These are phyloP conservation scores for Ferdinandea cuprea DNA, from an alignment of 2,888 invertebrate species.

Conservation along the genomic window DNA sequence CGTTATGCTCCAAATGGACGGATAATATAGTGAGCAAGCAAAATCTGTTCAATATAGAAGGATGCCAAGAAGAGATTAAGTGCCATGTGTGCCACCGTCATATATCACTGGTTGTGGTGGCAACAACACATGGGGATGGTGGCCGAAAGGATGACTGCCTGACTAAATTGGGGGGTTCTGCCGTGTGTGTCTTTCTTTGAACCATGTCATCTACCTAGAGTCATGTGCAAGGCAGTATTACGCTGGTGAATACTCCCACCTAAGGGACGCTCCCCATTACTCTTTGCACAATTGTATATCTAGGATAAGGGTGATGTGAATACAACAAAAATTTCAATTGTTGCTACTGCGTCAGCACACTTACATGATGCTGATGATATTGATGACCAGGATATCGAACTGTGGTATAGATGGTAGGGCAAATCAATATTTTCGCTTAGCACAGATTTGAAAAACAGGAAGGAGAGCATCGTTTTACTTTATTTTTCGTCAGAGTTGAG, in stretches of 20 bases:
- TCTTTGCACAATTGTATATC: slow-evolving; percentile 30
- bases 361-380: slow-evolving; percentile 63
- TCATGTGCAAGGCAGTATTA: slow-evolving; percentile 60
- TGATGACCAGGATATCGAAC: slow-evolving; percentile 57
- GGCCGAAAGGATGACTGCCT: slow-evolving; percentile 7
- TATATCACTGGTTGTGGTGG: slow-evolving; percentile 72
- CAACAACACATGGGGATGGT: slow-evolving; percentile 17
- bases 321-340: slow-evolving; percentile 68
- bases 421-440: slow-evolving; percentile 66
- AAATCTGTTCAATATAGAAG: slow-evolving; percentile 64
- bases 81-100: slow-evolving; percentile 71
- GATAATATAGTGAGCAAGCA: slow-evolving; percentile 72
- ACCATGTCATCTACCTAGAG: slow-evolving; percentile 65
- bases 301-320: slow-evolving; percentile 20
- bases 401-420: slow-evolving; percentile 22
- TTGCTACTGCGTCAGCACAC: slow-evolving; percentile 72
- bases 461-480: not conserved
- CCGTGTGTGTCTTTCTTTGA: slow-evolving; percentile 40
- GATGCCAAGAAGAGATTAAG: slow-evolving; percentile 65
- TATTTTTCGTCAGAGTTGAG: slow-evolving; percentile 4
- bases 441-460: slow-evolving; percentile 36
- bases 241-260: not conserved
- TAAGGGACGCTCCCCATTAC: slow-evolving; percentile 5
- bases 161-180: slow-evolving; percentile 41
- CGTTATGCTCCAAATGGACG: slow-evolving; percentile 72